Conservation (phyloP, 2,888 invertebrate genomes). For the Lypha dubia region DNA sequence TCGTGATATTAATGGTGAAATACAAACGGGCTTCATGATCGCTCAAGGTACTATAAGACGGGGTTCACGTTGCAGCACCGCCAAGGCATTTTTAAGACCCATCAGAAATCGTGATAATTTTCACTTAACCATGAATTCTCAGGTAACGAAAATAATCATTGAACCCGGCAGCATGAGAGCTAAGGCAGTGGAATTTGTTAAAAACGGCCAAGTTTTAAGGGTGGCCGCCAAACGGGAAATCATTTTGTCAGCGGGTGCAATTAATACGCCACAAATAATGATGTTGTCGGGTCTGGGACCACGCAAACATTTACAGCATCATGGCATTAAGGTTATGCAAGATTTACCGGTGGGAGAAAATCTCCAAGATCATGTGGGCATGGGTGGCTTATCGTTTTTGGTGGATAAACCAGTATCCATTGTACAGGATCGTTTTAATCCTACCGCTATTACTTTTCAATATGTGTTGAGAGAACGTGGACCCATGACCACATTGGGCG, state of each 20-base stretch:
- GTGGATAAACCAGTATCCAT: constrained; percentile 93
- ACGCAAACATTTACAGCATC: constrained; percentile 86
- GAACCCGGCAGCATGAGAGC: constrained; percentile 90
- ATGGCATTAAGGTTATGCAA: constrained; percentile 89
- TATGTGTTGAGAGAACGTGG: constrained; percentile 91
- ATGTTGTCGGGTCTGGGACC: constrained; percentile 96
- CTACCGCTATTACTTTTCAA: constrained; percentile 91
- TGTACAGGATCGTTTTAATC: constrained; percentile 90
- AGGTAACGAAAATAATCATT: constrained; percentile 90
- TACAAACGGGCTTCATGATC: constrained; percentile 92
- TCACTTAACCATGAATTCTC: constrained; percentile 91
- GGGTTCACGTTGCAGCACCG: constrained; percentile 93
- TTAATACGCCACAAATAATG: constrained; percentile 95
- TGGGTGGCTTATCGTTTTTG: constrained; percentile 87
- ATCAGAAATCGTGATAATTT: constrained; percentile 90
- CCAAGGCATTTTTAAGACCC: constrained; percentile 93
- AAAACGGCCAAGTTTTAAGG: constrained; percentile 88
- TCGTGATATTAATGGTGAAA: constrained; percentile 91
- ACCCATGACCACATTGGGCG: constrained; percentile 94
- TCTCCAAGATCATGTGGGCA: constrained; percentile 94
- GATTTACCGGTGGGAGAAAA: constrained; percentile 92
- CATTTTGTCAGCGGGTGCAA: constrained; percentile 94
- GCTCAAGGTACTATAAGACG: constrained; percentile 91
- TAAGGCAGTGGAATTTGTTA: constrained; percentile 91
- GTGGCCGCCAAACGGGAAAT: constrained; percentile 92